Base-by-base conservation (phyloP, 2,888 invertebrate species). In the Ennomos fuscantarius region DNA sequence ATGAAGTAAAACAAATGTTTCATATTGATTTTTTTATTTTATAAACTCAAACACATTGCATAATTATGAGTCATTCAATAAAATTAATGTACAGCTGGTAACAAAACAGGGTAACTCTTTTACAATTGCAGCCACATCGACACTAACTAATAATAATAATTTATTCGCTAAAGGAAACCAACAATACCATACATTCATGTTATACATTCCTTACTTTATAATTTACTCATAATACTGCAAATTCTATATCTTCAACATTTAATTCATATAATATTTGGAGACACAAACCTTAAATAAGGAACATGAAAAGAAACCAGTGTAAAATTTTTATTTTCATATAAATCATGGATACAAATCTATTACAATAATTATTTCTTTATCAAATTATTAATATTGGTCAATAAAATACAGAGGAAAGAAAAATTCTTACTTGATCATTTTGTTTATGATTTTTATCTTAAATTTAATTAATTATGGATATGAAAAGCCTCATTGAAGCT, bases 401-500 rank as follows among this genome's bases (percentile, higher is more conserved):
- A 6, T 6, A 24, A 6, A 24, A 5, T 6, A 24, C 24, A 3
- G 6, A 24, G 5, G 24, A 24, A 24, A 24, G 3, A 24, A 24
- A 24, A 24, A 24, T 24, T 24, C 24, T 24, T 24, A 24, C 24
- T 24, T 6, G 24, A 24, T 6, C 24, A 5, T 24, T 24, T 24
- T 24, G 6, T 24, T 24, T 24, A 24, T 24, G 24, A 3, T 24
- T 2, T 24, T 42, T 43, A 12, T 35, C 42, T 39, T 45, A 46
- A 40, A 42, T 33, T 39, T 46, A 6, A 50, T 51, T 47, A 57
- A 44, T 24, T 24, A 52, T 37, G 68, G 73, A 78, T 79, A 79
- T 77, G 72, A 74, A 12, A 73, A 81, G 84, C 84, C 81, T 84
- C 81, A 69, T 64, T 66, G 76, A 81, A 79, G 78, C 77, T 70